A percentile compares a stretch with the other conserved stretches of the same genome.
Conservation (phyloP, 2,797 vertebrate genomes). For the Eleutherodactylus coqui region DNA sequence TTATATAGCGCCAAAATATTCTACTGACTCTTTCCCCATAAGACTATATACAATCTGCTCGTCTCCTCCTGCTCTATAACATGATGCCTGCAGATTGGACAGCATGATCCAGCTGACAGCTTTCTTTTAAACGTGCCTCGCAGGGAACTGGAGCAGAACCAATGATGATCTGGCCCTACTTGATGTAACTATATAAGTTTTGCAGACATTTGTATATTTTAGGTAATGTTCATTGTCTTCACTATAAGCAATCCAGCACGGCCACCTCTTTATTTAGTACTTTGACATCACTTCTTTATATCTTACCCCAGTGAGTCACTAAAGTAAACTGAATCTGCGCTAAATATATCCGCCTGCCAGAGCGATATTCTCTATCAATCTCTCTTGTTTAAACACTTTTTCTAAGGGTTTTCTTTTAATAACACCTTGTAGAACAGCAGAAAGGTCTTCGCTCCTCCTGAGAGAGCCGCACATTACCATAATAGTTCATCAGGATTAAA, state of each 20-base stretch:
- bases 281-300: background rate
- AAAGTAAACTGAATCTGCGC: background rate
- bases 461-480: background rate
- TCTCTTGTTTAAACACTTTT: conserved; percentile 27
- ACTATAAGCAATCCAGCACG: background rate
- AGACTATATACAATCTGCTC: too few relatives aligned
- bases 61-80: too few relatives aligned
- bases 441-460: background rate
- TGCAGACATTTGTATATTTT: background rate
- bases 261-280: background rate
- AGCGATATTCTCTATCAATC: background rate
- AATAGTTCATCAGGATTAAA: background rate
- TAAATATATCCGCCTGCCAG: conserved; percentile 38
- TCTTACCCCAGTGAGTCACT: conserved; percentile 40
- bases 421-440: background rate
- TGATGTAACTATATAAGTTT: background rate
- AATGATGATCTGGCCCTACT: background rate
- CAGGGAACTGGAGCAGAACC: background rate
- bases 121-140: too few relatives aligned
- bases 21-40: too few relatives aligned
- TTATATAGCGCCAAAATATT: too few relatives aligned
- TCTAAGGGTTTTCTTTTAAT: background rate
- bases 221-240: background rate
- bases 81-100: too few relatives aligned
- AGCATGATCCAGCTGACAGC: too few relatives aligned